phyloP scores from a whole-genome alignment of 2,888 invertebrate genomes.

The Invenusta paracnida region DNA sequence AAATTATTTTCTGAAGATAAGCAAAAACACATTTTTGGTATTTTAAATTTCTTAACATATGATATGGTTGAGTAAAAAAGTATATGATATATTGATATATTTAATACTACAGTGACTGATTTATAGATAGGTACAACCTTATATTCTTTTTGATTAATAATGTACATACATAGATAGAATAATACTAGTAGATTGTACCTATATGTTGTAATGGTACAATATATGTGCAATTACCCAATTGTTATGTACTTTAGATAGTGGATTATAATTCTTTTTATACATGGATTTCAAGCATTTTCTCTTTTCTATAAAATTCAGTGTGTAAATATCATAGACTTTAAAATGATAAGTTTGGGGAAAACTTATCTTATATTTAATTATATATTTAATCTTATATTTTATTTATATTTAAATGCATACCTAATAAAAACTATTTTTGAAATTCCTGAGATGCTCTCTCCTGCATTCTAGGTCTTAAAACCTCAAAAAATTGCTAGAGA shows the following conservation, averaged over 20 bases:
- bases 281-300: background rate
- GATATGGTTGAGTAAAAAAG: background rate
- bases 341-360: background rate
- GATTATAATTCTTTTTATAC: background rate
- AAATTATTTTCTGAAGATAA: background rate
- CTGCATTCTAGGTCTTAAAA: background rate
- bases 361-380: background rate
- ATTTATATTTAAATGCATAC: background rate
- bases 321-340: background rate
- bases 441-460: background rate
- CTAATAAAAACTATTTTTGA: background rate
- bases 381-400: background rate
- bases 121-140: background rate
- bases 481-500: background rate
- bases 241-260: background rate
- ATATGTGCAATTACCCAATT: background rate
- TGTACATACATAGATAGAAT: background rate
- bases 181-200: background rate
- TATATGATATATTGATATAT: background rate
- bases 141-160: background rate
- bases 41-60: constrained; percentile 22
- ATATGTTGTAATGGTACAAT: background rate
- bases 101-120: background rate
- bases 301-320: background rate
- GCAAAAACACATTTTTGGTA: background rate